Percentiles rank a stretch among this genome's conserved stretches.
Evolutionary conservation across 2,113 vertebrate species (phyloP).

Genomic region (Neogobius melanostomus): DNA sequence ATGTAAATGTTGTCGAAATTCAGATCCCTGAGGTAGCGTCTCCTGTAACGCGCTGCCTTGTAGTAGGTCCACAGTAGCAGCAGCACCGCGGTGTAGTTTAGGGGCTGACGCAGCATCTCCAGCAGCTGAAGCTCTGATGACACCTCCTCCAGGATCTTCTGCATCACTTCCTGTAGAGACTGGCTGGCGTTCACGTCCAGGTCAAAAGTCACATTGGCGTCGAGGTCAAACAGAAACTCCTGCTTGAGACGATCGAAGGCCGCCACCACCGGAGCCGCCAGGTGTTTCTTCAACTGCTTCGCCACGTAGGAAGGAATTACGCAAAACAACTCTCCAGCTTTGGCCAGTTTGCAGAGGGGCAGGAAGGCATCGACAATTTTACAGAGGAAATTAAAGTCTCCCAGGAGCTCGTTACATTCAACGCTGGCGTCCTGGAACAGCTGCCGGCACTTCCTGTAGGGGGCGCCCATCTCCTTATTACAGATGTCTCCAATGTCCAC

Average conservation of each 20-base stretch:
- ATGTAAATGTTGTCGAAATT: slow-evolving; percentile 87
- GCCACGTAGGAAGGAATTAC: slow-evolving; percentile 80
- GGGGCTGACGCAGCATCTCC: slow-evolving; percentile 49
- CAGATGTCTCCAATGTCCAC: slow-evolving; percentile 74
- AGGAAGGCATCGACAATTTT: slow-evolving; percentile 74
- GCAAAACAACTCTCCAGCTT: slow-evolving; percentile 80
- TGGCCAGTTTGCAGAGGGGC: slow-evolving; percentile 76
- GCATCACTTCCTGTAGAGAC: slow-evolving; percentile 76
- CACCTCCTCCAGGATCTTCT: slow-evolving; percentile 78
- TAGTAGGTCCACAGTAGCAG: slow-evolving; percentile 74
- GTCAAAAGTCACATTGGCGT: slow-evolving; percentile 66
- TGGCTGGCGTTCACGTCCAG: slow-evolving; percentile 77
- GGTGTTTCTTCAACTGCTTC: slow-evolving; percentile 56
- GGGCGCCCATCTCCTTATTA: slow-evolving; percentile 80
- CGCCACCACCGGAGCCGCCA: slow-evolving; percentile 59
- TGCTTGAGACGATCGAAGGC: slow-evolving; percentile 75
- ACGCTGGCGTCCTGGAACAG: slow-evolving; percentile 73
- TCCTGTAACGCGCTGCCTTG: slow-evolving; percentile 78
- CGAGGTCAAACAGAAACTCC: slow-evolving; percentile 89
- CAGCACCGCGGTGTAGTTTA: slow-evolving; percentile 69
- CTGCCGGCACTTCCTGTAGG: slow-evolving; percentile 74
- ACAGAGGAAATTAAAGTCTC: slow-evolving; percentile 78
- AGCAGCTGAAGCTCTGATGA: slow-evolving; percentile 45
- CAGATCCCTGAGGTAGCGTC: slow-evolving; percentile 75
- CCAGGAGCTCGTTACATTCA: slow-evolving; percentile 70